Evolutionary conservation across 2,888 invertebrate species (phyloP), one percentile per base, ranked within the genome.

Genomic region (Sinhomidia bicolor): DNA sequence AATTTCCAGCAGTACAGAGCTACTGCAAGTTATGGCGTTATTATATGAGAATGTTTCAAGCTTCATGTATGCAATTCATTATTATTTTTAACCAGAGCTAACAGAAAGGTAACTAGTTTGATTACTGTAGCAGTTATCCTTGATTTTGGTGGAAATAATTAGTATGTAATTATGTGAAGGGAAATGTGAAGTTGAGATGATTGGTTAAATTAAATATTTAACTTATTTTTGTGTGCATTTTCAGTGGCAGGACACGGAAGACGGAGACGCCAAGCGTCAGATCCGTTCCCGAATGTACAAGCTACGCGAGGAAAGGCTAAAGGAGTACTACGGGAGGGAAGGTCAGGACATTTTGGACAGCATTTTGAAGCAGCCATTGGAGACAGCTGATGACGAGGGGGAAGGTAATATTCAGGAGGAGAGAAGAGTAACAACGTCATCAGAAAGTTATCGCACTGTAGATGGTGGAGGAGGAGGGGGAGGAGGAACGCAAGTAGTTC

Each of bases 181-280:
- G 32, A 32, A n/a, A 65, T 32, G 14, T 32, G 6, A 14, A n/a
- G n/a, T 29, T 29, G 36, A 26, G 29, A 23, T 14, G 12, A 26
- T 29, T 54, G 20, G 20, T 23, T 20, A 74, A 51, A 29, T 36
- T 36, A 1, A 23, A 36, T 57, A 2, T 3, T 2, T 47, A 14
- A 3, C 2, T 60, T 12, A n/a, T 41, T 23, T 7, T 62, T 41
- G 23, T 65, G n/a, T 76, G 14, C 68, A 10, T 57, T 83, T 94
- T n/a, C 94, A 97, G 96, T 97, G 97, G 97, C 96, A 96, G 94
- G 96, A 96, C 93, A 96, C 97, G 71, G 97, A 97, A 93, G 97
- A 98, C 94, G 97, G 96, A 93, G 96, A 96, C 83, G 95, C 96
- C 91, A 97, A 97, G 94, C 97, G 97, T 93, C 96, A 97, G 94